Conservation (phyloP, 1,140 invertebrate species). For the Himalopsyche phryganea region DNA sequence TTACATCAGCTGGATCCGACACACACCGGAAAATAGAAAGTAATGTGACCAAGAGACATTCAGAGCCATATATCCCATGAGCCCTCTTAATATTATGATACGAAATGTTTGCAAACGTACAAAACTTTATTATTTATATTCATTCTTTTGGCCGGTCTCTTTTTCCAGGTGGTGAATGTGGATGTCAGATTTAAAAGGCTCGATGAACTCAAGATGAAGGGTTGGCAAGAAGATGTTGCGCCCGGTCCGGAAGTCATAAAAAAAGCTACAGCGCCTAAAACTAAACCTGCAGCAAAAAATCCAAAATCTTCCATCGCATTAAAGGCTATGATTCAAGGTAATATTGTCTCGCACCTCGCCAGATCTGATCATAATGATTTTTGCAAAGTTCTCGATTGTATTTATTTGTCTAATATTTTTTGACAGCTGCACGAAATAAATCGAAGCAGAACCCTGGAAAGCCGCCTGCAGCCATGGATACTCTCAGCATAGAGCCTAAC, state of each 20-base stretch:
- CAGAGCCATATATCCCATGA: neutral
- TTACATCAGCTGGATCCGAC: neutral
- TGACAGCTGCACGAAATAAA: slow-evolving; percentile 25
- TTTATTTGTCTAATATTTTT: neutral
- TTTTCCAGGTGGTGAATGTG: slow-evolving; percentile 47
- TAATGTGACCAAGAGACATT: neutral
- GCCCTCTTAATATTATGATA: too few species aligned
- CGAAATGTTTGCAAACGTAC: too few species aligned
- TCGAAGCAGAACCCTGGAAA: slow-evolving; percentile 1
- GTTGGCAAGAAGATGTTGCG: slow-evolving; percentile 49
- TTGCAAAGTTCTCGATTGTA: neutral
- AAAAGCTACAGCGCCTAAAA: slow-evolving; percentile 9
- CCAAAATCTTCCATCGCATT: slow-evolving; percentile 20
- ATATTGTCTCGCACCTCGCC: neutral
- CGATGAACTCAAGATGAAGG: slow-evolving; percentile 44
- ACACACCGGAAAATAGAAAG: neutral
- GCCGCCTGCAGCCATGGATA: neutral
- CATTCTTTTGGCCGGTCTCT: too few species aligned
- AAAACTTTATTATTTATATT: neutral
- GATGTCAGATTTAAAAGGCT: slow-evolving; percentile 55
- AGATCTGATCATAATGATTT: neutral
- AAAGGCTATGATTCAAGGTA: slow-evolving; percentile 29
- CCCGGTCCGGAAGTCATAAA: neutral
- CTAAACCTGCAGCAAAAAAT: slow-evolving; percentile 6
- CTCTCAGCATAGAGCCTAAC: neutral